Percentiles rank a stretch among this genome's conserved stretches.
These are phyloP conservation scores for Yponomeuta sedellus DNA, from an alignment of 2,888 invertebrate genomes.

Conservation along the genomic window DNA sequence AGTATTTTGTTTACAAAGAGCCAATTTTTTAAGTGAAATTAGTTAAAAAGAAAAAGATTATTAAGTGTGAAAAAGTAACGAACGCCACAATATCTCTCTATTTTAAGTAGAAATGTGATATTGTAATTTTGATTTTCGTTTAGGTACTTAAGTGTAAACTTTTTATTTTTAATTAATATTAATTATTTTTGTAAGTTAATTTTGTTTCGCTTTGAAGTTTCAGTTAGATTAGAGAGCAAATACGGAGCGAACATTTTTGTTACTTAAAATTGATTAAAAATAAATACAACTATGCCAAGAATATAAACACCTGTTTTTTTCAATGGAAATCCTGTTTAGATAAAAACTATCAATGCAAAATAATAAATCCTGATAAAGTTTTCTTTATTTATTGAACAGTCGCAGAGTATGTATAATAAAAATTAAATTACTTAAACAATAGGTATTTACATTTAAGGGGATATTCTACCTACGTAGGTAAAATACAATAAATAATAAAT, in stretches of 20 bases:
- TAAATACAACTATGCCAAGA: conserved; percentile 75
- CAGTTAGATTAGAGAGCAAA: conserved; percentile 67
- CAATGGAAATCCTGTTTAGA: conserved; percentile 32
- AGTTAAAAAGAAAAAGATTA: conserved; percentile 9
- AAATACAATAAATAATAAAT: conserved; percentile 31
- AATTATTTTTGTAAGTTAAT: conserved; percentile 70
- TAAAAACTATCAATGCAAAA: conserved; percentile 20
- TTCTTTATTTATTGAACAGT: conserved; percentile 70
- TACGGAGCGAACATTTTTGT: conserved; percentile 69
- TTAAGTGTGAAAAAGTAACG: conserved; percentile 27
- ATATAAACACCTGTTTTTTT: conserved; percentile 44
- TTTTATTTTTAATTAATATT: conserved; percentile 56
- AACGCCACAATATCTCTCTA: conserved; percentile 73
- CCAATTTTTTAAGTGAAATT: conserved; percentile 37
- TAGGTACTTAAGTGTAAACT: conserved; percentile 61
- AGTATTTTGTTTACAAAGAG: conserved; percentile 39
- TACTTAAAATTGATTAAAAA: conserved; percentile 75
- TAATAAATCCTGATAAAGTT: conserved; percentile 40
- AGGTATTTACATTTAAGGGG: conserved; percentile 32
- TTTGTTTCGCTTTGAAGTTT: conserved; percentile 65
- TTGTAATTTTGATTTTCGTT: conserved; percentile 60
- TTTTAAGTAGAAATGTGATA: conserved; percentile 78
- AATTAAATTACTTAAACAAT: conserved; percentile 29
- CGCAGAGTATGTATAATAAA: conserved; percentile 49
- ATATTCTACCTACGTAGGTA: conserved; percentile 70